A percentile compares a stretch with the other conserved stretches of the same genome.
Conservation (phyloP, 2,888 invertebrate genomes). For the Tenthredo mesomela region DNA sequence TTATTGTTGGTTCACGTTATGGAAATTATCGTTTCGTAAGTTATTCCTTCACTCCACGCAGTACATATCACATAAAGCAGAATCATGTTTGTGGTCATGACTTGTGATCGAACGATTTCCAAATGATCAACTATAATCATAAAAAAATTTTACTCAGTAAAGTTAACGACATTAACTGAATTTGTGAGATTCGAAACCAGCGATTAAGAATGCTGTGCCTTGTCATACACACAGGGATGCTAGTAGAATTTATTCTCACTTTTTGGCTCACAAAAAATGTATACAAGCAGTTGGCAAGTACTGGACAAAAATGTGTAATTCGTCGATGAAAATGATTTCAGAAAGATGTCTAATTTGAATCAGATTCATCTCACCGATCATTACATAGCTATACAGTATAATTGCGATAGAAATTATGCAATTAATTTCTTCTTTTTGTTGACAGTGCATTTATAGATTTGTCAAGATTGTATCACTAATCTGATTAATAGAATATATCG, state of each 20-base stretch:
- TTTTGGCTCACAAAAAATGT: neutral
- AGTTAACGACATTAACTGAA: neutral
- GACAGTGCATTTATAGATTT: neutral
- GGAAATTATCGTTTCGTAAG: neutral
- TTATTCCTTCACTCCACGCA: neutral
- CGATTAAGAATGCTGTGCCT: neutral
- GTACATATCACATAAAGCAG: neutral
- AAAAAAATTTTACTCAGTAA: neutral
- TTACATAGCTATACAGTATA: neutral
- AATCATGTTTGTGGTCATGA: neutral
- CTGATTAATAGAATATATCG: neutral
- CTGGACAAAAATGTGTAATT: neutral
- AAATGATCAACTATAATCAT: neutral
- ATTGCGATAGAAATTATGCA: neutral
- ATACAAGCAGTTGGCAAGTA: neutral
- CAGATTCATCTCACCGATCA: neutral
- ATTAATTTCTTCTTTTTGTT: neutral
- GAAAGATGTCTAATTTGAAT: neutral
- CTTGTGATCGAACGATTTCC: conserved; percentile 5
- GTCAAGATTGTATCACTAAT: too few relatives aligned
- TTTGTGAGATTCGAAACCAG: neutral
- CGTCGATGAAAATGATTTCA: neutral
- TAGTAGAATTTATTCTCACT: neutral
- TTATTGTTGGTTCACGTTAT: neutral
- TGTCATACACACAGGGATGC: neutral